Conservation (phyloP, 2,797 vertebrate genomes). For the Lates japonicus region DNA sequence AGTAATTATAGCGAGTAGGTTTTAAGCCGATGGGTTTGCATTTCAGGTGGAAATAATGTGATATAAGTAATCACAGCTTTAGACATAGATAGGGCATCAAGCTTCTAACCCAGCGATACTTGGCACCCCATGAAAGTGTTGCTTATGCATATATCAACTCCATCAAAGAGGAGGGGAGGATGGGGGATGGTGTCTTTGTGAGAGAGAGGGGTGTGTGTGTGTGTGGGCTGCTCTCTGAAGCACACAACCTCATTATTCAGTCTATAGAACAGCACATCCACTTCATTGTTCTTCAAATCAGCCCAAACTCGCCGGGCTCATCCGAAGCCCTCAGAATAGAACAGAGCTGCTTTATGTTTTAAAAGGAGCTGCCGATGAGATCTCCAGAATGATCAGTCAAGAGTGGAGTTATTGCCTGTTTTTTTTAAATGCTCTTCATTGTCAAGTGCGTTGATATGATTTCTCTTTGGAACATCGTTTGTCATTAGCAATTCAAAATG, state of each 20-base stretch:
- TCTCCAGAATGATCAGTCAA: slow-evolving; percentile 69
- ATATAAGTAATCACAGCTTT: slow-evolving; percentile 61
- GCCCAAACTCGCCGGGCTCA: slow-evolving; percentile 79
- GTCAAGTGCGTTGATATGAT: slow-evolving; percentile 63
- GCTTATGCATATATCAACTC: slow-evolving; percentile 87
- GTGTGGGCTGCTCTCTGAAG: slow-evolving; percentile 78
- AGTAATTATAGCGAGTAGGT: slow-evolving; percentile 47
- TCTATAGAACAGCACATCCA: slow-evolving; percentile 88
- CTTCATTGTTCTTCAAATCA: slow-evolving; percentile 89
- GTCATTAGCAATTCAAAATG: slow-evolving; percentile 64
- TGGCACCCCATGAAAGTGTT: slow-evolving; percentile 85
- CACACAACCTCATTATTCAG: slow-evolving; percentile 89
- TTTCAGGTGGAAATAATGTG: slow-evolving; percentile 58
- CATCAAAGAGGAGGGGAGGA: slow-evolving; percentile 81
- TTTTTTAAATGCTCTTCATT: slow-evolving; percentile 59
- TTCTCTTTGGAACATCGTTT: slow-evolving; percentile 56
- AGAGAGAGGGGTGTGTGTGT: slow-evolving; percentile 37
- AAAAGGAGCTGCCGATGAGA: slow-evolving; percentile 61
- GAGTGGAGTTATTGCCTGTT: slow-evolving; percentile 55
- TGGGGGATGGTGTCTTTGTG: slow-evolving; percentile 82
- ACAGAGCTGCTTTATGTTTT: slow-evolving; percentile 68
- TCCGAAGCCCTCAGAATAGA: slow-evolving; percentile 69
- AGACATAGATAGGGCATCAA: slow-evolving; percentile 65
- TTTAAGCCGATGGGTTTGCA: slow-evolving; percentile 40
- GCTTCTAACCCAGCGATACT: slow-evolving; percentile 75